Evolutionary conservation across 2,113 vertebrate genomes (phyloP).

Genomic region (Eubucco bourcierii): DNA sequence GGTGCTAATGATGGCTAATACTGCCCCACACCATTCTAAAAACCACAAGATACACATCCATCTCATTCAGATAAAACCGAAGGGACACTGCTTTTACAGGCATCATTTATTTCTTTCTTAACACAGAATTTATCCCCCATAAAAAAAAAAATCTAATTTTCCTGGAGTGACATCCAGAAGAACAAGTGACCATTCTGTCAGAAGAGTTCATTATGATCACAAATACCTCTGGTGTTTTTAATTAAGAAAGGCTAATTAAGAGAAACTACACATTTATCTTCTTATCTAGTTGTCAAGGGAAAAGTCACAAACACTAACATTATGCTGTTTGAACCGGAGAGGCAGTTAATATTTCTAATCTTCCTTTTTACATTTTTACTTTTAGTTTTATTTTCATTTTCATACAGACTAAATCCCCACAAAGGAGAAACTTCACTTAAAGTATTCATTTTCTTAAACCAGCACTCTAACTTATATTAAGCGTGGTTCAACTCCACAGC

Average conservation of each 20-base stretch:
- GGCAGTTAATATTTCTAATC: background rate
- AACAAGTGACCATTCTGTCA: slow-evolving; percentile 86
- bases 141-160: slow-evolving; percentile 84
- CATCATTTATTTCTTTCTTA: slow-evolving; percentile 76
- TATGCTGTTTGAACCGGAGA: slow-evolving; percentile 57
- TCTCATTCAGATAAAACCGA: slow-evolving; percentile 79
- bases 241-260: slow-evolving; percentile 98
- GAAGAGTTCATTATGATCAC: slow-evolving; percentile 95
- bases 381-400: background rate
- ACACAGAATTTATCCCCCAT: slow-evolving; percentile 64
- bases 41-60: slow-evolving; percentile 80
- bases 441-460: background rate
- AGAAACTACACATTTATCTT: slow-evolving; percentile 85
- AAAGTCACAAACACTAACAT: slow-evolving; percentile 66
- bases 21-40: slow-evolving; percentile 84
- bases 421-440: slow-evolving; percentile 1
- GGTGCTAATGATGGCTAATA: slow-evolving; percentile 94
- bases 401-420: background rate
- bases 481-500: background rate
- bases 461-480: background rate
- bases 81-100: slow-evolving; percentile 64
- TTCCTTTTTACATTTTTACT: background rate
- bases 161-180: slow-evolving; percentile 81
- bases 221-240: slow-evolving; percentile 90
- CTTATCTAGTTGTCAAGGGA: slow-evolving; percentile 78